phyloP scores from a whole-genome alignment of 2,797 vertebrate genomes.

The Cacajao melanocephalus region DNA sequence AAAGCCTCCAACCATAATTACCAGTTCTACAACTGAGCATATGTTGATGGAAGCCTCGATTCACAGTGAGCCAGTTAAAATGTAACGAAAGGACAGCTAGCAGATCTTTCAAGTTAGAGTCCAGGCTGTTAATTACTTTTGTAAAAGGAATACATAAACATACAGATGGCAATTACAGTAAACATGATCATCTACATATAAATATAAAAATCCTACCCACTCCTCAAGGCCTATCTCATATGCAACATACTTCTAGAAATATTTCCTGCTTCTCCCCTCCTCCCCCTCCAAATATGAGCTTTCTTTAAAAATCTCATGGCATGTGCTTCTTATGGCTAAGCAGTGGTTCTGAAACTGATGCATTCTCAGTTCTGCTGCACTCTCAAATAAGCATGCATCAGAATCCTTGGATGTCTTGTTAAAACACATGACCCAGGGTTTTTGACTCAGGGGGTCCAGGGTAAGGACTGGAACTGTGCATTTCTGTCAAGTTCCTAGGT shows the following conservation, averaged over 20 bases:
- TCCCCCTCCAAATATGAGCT: background rate
- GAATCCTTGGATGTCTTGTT: background rate
- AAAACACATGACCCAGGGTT: background rate
- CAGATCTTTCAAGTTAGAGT: conserved; percentile 76
- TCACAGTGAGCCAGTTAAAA: conserved; percentile 70
- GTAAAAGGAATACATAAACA: conserved; percentile 81
- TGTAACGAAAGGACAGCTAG: conserved; percentile 71
- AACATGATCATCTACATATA: conserved; percentile 73
- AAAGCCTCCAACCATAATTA: conserved; percentile 39
- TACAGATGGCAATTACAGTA: conserved; percentile 79
- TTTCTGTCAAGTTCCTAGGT: background rate
- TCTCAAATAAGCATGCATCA: background rate
- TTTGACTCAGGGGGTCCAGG: background rate
- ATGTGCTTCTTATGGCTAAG: conserved; percentile 9
- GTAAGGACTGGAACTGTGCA: background rate
- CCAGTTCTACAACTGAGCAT: conserved; percentile 66
- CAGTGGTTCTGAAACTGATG: background rate
- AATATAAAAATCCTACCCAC: conserved; percentile 73
- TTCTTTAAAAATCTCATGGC: conserved; percentile 2
- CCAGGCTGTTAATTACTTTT: conserved; percentile 80
- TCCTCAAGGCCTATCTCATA: conserved; percentile 60
- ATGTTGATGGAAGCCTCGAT: conserved; percentile 67
- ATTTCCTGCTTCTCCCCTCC: conserved; percentile 6
- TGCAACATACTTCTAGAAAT: conserved; percentile 61
- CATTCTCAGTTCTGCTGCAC: background rate